Evolutionary conservation across 2,797 vertebrate species (phyloP).

Genomic region (Scleropages formosus): DNA sequence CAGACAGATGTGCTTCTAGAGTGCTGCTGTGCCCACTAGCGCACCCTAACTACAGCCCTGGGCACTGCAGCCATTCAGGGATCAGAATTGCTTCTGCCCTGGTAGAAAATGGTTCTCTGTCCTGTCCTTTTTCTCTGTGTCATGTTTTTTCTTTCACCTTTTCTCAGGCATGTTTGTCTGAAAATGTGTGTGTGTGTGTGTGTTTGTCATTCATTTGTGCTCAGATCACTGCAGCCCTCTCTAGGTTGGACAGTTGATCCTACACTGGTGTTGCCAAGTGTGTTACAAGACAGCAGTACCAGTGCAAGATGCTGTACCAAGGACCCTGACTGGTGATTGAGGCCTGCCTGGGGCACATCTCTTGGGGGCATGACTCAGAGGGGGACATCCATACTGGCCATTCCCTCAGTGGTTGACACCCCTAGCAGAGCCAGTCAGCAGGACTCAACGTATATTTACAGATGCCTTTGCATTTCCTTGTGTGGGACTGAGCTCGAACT

Average conservation of each 20-base stretch:
- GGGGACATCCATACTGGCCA: background rate
- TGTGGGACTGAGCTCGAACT: slow-evolving; percentile 4
- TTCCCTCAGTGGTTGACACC: background rate
- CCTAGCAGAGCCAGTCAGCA: background rate
- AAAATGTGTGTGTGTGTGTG: too few relatives aligned
- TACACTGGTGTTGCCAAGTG: slow-evolving; percentile 60
- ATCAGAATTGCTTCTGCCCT: background rate
- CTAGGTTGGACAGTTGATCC: slow-evolving; percentile 3
- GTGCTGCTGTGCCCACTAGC: background rate
- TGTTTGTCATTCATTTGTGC: too few relatives aligned
- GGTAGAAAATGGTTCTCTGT: background rate
- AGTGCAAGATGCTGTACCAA: slow-evolving; percentile 56
- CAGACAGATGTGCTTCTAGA: background rate
- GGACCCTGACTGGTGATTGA: background rate
- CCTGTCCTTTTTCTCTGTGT: background rate
- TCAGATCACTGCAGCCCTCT: too few relatives aligned
- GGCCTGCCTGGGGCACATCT: too few relatives aligned
- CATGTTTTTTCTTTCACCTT: background rate
- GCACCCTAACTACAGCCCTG: background rate
- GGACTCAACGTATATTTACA: slow-evolving; percentile 7
- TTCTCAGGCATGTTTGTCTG: background rate
- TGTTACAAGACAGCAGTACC: slow-evolving; percentile 72
- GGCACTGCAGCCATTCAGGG: slow-evolving; percentile 12
- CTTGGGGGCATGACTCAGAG: background rate
- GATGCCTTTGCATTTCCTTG: background rate